Percentiles rank a stretch among this genome's conserved stretches.
These are phyloP conservation scores for Stomatorhinus walkeri DNA, from an alignment of 2,797 vertebrate genomes.

Conservation along the genomic window DNA sequence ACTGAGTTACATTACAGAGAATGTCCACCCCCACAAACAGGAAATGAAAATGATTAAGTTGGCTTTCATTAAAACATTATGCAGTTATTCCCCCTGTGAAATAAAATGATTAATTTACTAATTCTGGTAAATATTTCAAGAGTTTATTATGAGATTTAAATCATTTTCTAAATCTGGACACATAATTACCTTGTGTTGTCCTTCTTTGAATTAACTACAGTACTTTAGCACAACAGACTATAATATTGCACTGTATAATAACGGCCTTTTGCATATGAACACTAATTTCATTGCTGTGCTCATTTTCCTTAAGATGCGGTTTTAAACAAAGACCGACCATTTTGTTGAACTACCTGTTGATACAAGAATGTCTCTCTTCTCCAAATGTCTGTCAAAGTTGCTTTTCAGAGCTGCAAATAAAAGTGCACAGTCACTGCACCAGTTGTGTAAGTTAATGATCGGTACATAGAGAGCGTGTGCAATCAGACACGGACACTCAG, in stretches of 20 bases:
- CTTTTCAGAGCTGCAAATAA: slow-evolving; percentile 35
- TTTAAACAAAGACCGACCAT: not conserved
- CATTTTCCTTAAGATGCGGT: not conserved
- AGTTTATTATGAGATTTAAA: not conserved
- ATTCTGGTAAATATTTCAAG: slow-evolving; percentile 1
- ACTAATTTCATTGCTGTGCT: not conserved
- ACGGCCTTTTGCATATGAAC: not conserved
- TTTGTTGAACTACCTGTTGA: slow-evolving; percentile 46
- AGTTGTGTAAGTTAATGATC: not conserved
- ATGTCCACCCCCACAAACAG: not conserved
- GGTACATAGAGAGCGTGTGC: not conserved
- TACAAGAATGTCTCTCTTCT: slow-evolving; percentile 39
- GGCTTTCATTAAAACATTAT: not conserved
- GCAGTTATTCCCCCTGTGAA: not conserved
- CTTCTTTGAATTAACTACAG: not conserved
- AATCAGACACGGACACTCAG: not conserved
- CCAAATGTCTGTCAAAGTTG: slow-evolving; percentile 23
- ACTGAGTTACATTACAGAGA: not conserved
- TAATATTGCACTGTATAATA: not conserved
- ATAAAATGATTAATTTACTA: not conserved
- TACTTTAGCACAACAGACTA: not conserved
- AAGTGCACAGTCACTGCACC: not conserved
- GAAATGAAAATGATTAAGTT: not conserved
- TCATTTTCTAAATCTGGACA: not conserved
- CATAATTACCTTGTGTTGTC: not conserved